Base-by-base conservation (phyloP, 2,888 invertebrate species). In the Microplitis deprimator region DNA sequence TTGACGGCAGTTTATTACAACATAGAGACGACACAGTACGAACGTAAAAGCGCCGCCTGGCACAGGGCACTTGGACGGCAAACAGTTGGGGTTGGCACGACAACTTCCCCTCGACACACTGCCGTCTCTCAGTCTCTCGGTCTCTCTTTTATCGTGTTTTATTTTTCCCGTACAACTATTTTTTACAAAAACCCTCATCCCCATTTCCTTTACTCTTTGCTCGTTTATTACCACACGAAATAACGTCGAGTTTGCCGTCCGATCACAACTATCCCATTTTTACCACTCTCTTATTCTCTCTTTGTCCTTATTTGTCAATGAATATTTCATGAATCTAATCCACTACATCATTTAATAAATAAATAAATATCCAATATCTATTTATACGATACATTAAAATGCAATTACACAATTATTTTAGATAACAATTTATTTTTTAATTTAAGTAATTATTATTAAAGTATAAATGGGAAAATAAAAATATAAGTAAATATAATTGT, bases 1-100 rank as follows among this genome's bases (percentile, higher is more conserved):
- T 70, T n/a, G 39, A 74, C 59, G 76, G 82, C 82, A 83, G 87
- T 86, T 86, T 86, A 86, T 86, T 86, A 84, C 83, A 82, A 84
- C 84, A 83, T 81, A 77, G 77, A 71, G 80, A 83, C 80, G 83
- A 85, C 84, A 82, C 84, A 50, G 13, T 0, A 50, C 10, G 50
- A 50, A 50, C 10, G 50, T 50, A 50, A 83, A 81, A 81, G 83
- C 84, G 81, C 84, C 82, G 86, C 85, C 87, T 87, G 87, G 86
- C 86, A 87, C 86, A 85, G 84, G 86, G 84, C 84, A 85, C 84
- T 86, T 86, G 80, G 83, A 85, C 81, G 84, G 83, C 83, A 87
- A 85, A 86, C 85, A 85, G 85, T 86, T 86, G 83, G 80, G 82
- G 83, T 85, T 84, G 85, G 84, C 85, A 87, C 87, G 87, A 85